Percentiles rank a stretch among this genome's conserved stretches.
Conservation (phyloP, 2,797 vertebrate genomes). For the Coregonus sp. region DNA sequence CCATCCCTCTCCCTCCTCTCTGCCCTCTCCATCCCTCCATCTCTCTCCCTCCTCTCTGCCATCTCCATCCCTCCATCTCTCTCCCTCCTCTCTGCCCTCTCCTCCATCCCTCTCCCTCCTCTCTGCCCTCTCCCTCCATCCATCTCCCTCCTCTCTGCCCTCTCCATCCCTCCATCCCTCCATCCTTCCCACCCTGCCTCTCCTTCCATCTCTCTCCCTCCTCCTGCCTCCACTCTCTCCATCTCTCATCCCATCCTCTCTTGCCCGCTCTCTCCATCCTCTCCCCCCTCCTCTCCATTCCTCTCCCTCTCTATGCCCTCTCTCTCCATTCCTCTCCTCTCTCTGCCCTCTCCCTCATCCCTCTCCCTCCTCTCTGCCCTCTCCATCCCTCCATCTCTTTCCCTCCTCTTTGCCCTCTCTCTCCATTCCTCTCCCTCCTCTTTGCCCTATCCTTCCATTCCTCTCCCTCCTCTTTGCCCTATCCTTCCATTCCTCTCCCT, state of each 20-base stretch:
- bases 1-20: background rate
- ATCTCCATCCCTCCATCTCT: background rate
- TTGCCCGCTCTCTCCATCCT: no score
- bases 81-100: background rate
- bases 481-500: no score
- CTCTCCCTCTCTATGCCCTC: no score
- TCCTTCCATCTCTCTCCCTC: no score
- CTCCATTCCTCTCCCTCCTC: background rate
- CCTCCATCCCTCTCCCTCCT: background rate
- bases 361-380: background rate
- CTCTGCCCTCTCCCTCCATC: background rate
- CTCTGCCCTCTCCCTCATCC: background rate
- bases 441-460: background rate
- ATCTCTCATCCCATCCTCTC: no score
- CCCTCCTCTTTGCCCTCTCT: slow-evolving; percentile 5
- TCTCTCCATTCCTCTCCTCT: no score
- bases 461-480: background rate
- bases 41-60: no score
- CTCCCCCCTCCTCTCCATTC: no score
- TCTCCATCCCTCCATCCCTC: no score
- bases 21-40: background rate
- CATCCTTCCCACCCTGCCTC: no score
- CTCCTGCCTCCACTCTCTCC: no score
- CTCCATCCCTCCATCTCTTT: background rate
- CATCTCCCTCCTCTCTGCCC: background rate